Conservation (phyloP, 2,888 invertebrate genomes). For the Xylota sylvarum region DNA sequence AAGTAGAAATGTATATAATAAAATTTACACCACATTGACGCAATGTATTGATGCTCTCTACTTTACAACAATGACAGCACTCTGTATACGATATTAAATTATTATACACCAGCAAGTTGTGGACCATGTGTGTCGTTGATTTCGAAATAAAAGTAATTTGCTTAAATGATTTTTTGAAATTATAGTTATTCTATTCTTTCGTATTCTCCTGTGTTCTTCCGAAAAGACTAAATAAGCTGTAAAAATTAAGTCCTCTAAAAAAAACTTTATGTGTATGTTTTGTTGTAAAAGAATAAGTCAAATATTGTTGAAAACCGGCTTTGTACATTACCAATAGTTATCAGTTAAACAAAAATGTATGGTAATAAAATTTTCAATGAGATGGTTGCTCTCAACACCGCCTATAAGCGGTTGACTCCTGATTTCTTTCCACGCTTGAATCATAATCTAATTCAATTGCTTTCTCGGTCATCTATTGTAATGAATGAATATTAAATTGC, state of each 20-base stretch:
- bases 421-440: slow-evolving; percentile 28
- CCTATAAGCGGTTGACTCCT: slow-evolving; percentile 43
- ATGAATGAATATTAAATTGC: slow-evolving; percentile 21
- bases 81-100: slow-evolving; percentile 5
- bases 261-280: background rate
- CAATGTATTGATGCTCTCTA: background rate
- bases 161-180: background rate
- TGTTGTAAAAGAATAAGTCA: background rate
- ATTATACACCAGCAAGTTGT: background rate
- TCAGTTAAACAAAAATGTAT: slow-evolving; percentile 25
- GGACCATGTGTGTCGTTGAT: background rate
- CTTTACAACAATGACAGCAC: background rate
- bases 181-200: background rate
- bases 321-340: background rate
- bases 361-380: slow-evolving; percentile 45
- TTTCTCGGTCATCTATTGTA: slow-evolving; percentile 12
- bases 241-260: background rate
- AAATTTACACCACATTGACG: too few species aligned
- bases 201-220: background rate
- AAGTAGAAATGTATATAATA: too few species aligned
- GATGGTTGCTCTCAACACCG: slow-evolving; percentile 4
- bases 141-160: slow-evolving; percentile 13
- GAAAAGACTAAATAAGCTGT: background rate
- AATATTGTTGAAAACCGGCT: background rate
- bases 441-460: slow-evolving; percentile 26